Percentiles rank a stretch among this genome's conserved stretches.
Evolutionary conservation across 2,888 invertebrate species (phyloP).

Genomic region (Synergus gifuensis): DNA sequence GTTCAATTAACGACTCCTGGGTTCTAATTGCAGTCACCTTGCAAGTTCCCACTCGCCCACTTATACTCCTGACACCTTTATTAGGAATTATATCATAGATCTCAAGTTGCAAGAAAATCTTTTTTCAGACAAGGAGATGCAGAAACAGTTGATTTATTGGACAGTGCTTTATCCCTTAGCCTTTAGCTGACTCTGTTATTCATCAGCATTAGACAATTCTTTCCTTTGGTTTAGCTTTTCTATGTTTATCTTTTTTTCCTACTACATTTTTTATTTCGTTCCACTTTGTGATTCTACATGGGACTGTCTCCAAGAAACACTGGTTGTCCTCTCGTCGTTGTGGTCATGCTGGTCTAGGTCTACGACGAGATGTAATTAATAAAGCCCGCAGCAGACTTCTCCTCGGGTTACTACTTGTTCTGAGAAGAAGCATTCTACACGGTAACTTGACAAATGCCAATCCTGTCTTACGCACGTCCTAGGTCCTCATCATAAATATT

Average conservation of each 20-base stretch:
- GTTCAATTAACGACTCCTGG: slow-evolving; percentile 54
- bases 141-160: not conserved
- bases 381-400: slow-evolving; percentile 34
- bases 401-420: slow-evolving; percentile 23
- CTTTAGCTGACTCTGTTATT: not conserved
- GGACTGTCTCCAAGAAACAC: not conserved
- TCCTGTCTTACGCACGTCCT: slow-evolving; percentile 2
- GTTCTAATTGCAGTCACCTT: slow-evolving; percentile 58
- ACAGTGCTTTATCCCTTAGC: not conserved
- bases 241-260: not conserved
- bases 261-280: not conserved
- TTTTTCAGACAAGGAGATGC: not conserved
- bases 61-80: slow-evolving; percentile 23
- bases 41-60: slow-evolving; percentile 30
- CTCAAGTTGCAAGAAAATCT: not conserved
- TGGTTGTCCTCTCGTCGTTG: not conserved
- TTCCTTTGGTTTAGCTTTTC: not conserved
- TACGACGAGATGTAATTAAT: slow-evolving; percentile 42
- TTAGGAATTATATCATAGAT: slow-evolving; percentile 15
- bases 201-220: not conserved
- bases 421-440: slow-evolving; percentile 21
- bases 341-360: slow-evolving; percentile 9
- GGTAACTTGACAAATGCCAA: slow-evolving; percentile 22
- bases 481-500: slow-evolving; percentile 41
- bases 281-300: not conserved